Evolutionary conservation across 1,140 invertebrate genomes (phyloP).

Genomic region (Heterodera carotae): DNA sequence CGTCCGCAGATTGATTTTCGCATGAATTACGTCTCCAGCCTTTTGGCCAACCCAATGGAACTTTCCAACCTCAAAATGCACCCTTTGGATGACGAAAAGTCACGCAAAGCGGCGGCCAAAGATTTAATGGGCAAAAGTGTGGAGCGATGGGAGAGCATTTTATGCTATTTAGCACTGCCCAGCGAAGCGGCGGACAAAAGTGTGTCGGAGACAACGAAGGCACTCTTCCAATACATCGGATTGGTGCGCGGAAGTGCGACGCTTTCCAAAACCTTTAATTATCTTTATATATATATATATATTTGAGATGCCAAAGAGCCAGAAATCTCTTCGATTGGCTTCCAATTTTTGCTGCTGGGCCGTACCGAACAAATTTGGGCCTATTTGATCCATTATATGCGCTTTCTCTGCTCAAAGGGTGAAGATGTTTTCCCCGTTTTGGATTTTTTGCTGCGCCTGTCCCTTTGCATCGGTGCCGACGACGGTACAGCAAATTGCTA

Average conservation of each 20-base stretch:
- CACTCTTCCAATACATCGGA: slow-evolving; percentile 49
- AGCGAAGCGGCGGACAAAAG: slow-evolving; percentile 36
- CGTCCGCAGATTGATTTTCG: slow-evolving; percentile 43
- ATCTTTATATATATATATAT: background rate
- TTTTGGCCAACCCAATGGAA: slow-evolving; percentile 34
- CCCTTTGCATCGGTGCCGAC: slow-evolving; percentile 32
- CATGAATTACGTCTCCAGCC: slow-evolving; percentile 49
- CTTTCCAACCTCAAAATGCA: slow-evolving; percentile 31
- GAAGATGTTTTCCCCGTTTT: slow-evolving; percentile 28
- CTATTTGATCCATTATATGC: slow-evolving; percentile 50
- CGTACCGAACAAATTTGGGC: slow-evolving; percentile 53
- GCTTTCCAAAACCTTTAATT: background rate
- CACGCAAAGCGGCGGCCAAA: slow-evolving; percentile 39
- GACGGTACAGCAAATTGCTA: too few relatives aligned
- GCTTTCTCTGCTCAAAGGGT: slow-evolving; percentile 24
- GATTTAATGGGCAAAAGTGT: slow-evolving; percentile 42
- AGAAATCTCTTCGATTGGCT: slow-evolving; percentile 50
- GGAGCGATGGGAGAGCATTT: slow-evolving; percentile 49
- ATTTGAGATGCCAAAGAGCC: slow-evolving; percentile 15
- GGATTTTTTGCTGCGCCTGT: slow-evolving; percentile 41
- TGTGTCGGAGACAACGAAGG: slow-evolving; percentile 38
- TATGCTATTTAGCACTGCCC: slow-evolving; percentile 53
- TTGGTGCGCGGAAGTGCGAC: slow-evolving; percentile 39
- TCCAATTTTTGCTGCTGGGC: slow-evolving; percentile 47
- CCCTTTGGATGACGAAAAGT: slow-evolving; percentile 39